A percentile compares a stretch with the other conserved stretches of the same genome.
phyloP scores from a whole-genome alignment of 2,113 vertebrate genomes.

The Oncorhynchus clarkii region DNA sequence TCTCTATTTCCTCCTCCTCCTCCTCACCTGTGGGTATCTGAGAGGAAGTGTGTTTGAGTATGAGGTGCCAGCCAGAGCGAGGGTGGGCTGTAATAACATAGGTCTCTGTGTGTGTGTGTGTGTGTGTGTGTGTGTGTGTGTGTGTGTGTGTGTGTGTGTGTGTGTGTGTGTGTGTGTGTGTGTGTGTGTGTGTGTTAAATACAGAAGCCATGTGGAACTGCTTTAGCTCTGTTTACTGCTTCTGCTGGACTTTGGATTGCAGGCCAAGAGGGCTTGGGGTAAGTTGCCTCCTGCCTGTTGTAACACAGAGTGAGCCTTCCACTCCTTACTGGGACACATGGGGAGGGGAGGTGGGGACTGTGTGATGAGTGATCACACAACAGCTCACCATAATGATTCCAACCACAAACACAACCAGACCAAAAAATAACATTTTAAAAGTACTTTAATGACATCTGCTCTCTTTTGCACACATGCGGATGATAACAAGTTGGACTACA shows the following conservation, averaged over 20 bases:
- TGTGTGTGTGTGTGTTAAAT: constrained; percentile 15
- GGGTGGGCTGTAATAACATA: constrained; percentile 51
- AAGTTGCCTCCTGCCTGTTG: constrained; percentile 34
- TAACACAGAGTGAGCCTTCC: constrained; percentile 34
- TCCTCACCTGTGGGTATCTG: constrained; percentile 12
- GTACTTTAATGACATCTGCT: too few species aligned
- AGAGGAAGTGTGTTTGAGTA: constrained; percentile 54
- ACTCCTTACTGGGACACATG: constrained; percentile 42
- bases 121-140: too few species aligned
- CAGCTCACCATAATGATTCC: too few species aligned
- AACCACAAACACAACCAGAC: too few species aligned
- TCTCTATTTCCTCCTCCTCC: constrained; percentile 17
- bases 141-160: too few species aligned
- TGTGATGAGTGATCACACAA: too few species aligned
- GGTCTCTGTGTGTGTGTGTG: too few species aligned
- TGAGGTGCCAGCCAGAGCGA: constrained; percentile 52
- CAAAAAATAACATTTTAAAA: too few species aligned
- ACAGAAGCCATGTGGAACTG: constrained; percentile 71
- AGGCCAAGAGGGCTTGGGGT: constrained; percentile 45
- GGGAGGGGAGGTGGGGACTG: too few species aligned
- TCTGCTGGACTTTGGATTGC: constrained; percentile 53
- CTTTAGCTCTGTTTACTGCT: constrained; percentile 67
- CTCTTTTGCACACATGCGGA: too few species aligned
- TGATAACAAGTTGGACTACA: too few species aligned
- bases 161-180: too few species aligned